phyloP scores from a whole-genome alignment of 2,888 invertebrate genomes.

The Myathropa florea region DNA sequence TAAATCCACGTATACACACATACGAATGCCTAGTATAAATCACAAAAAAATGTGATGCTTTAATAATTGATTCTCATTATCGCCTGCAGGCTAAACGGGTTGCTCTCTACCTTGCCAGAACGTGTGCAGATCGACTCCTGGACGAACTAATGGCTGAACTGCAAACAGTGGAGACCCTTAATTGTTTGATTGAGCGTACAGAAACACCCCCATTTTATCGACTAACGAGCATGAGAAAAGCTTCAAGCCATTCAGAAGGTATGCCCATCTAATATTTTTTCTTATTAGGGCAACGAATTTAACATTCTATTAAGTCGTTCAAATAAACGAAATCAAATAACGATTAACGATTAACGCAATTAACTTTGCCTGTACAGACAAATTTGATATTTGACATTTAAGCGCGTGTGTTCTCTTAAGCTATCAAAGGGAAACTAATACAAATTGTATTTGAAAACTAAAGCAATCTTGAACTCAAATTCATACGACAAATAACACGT shows the following conservation, averaged over 20 bases:
- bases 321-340: no score
- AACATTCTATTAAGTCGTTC: neutral
- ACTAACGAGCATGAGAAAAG: constrained; percentile 94
- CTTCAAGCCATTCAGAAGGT: constrained; percentile 90
- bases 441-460: no score
- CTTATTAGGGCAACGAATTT: neutral
- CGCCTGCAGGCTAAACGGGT: constrained; percentile 93
- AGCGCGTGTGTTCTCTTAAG: neutral
- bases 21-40: neutral
- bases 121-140: constrained; percentile 94
- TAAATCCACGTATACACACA: neutral
- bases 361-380: neutral
- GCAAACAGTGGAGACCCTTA: constrained; percentile 97
- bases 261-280: neutral
- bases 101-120: constrained; percentile 94
- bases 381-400: neutral
- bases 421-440: no score
- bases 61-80: constrained; percentile 41
- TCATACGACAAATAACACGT: no score
- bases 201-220: constrained; percentile 99
- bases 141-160: constrained; percentile 99
- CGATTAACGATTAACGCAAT: neutral
- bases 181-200: constrained; percentile 96
- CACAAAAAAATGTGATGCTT: neutral
- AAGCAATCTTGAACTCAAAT: no score